Base-by-base conservation (phyloP, 2,113 vertebrate genomes). In the Eolophus roseicapilla region DNA sequence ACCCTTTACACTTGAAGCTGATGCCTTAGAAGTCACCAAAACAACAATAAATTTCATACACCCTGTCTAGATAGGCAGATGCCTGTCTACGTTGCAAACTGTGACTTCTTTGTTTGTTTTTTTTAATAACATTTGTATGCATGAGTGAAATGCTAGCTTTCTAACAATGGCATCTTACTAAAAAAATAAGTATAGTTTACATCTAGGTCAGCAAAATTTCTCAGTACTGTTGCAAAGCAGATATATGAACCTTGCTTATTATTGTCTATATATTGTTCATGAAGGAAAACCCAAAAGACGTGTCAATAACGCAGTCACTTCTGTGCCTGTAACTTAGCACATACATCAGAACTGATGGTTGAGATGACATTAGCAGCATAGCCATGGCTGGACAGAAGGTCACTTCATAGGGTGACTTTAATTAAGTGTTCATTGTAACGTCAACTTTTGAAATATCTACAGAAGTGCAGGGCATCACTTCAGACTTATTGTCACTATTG, bases 281-380 rank as follows among this genome's bases (percentile, higher is more conserved):
- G 1, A 7, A 89, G 35, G 33, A 70, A 89, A 79, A 27, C 19
- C 19, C 7, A 0, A 11, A 86, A 55, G n/a, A 14, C 6, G 0
- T 0, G 24, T 10, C 55, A 69, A 16, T 21, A 5, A 12, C 15
- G 16, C 13, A 24, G 29, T 17, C 6, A 24, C 15, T 74, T 57
- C 46, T 49, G 16, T 24, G 29, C 11, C 55, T 46, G 3, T 41
- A 79, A 17, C 28, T 25, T 3, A 23, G 25, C 31, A 47, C 65
- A 44, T 12, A 5, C 11, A 43, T 19, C 28, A 44, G 68, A 77
- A 53, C 64, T 59, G 53, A 53, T 19, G 1, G 5, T 0, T 65
- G 63, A 17, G 68, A 33, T 33, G 71, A n/a, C 79, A 10, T 0
- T 10, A 44, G 64, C 25, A 46, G 2, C 0, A 4, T 21, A 62